Evolutionary conservation across 92 coral and sea anemone genomes (phyloP), one percentile per base, ranked within the genome.

Genomic region (Epizoanthus illoricatus): DNA sequence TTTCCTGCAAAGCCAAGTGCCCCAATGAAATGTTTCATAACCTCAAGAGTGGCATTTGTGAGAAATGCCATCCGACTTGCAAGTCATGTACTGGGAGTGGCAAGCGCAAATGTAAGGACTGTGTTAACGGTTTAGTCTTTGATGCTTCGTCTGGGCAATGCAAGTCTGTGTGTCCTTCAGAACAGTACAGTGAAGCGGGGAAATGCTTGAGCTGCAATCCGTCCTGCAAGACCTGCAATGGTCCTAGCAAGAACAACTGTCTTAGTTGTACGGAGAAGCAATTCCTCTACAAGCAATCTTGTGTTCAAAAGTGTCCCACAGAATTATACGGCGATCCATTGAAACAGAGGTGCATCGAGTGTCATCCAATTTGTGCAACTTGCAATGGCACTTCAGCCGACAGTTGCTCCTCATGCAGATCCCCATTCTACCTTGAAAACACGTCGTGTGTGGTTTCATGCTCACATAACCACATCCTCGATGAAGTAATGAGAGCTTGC

Each of bases 1-100:
- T 92, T 73, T 79, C 91, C 0, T 97, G 99, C 70, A 69, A 54
- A 76, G 76, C 72, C 21, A 78, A 87, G 4, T 97, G 99, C 63
- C 93, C 91, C 13, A 75, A 15, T 33, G 98, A 92, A 33, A 80
- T 66, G 81, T 94, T 85, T 84, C 93, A 89, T n/a, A 88, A 93
- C 86, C 84, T 58, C 0, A 33, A 79, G 71, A 80, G 93, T 64
- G 90, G 92, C 4, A 78, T 83, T 10, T 97, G 99, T 79, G 94
- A 93, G 74, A 84, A 84, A 58, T 97, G 99, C 54, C 98, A 97
- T 72, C 99, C 99, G 13, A 87, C 86, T 17, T 97, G 99, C 82
- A 79, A 72, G 60, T 70, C 94, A 0, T 97, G 99, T 45, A 62
- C 89, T 28, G 93, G 88, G 8, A 36, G 87, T 20, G 97, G 98